Evolutionary conservation across 2,113 vertebrate genomes (phyloP), one percentile per base, ranked within the genome.

Genomic region (Chitala chitala): DNA sequence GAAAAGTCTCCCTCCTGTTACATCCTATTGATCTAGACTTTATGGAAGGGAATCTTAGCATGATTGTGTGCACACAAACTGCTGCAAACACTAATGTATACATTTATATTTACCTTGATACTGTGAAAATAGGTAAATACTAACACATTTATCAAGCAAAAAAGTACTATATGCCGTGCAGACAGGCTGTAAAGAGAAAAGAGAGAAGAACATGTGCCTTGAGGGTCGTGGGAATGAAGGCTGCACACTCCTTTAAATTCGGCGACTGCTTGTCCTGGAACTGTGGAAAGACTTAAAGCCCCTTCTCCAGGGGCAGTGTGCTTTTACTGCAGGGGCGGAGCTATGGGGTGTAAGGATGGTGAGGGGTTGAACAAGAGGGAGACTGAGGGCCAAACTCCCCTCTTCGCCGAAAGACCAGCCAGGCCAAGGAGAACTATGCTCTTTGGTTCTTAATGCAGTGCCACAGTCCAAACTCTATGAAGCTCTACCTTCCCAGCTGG

Each of bases 191-290:
- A 33, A 64, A 64, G 4, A 36, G 53, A 12, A 44, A 36, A 72
- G 70, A 44, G 9, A 1, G 2, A 40, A 44, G 70, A 40, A 20
- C n/a, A 5, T 17, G 20, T n/a, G 24, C 33, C 55, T 29, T 7
- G 1, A 4, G 71, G 40, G 55, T 46, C 69, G 22, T 53, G 50
- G 17, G 69, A 22, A n/a, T 9, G 17, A 20, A 44, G 79, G 31
- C 65, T 78, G 51, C 59, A 71, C 76, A 70, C 69, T 71, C 22
- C 63, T 79, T 79, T 75, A 59, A 31, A 31, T 68, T 68, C 50
- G 29, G 61, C 63, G 71, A 76, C 76, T 82, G 78, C 82, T 87
- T 79, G 81, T 61, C 83, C 82, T 86, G 85, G 84, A 85, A 74
- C 9, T 29, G 77, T 48, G 66, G 58, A 50, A 22, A 12, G 4